phyloP scores from a whole-genome alignment of 2,113 vertebrate genomes.

The Triplophysa dalaica region DNA sequence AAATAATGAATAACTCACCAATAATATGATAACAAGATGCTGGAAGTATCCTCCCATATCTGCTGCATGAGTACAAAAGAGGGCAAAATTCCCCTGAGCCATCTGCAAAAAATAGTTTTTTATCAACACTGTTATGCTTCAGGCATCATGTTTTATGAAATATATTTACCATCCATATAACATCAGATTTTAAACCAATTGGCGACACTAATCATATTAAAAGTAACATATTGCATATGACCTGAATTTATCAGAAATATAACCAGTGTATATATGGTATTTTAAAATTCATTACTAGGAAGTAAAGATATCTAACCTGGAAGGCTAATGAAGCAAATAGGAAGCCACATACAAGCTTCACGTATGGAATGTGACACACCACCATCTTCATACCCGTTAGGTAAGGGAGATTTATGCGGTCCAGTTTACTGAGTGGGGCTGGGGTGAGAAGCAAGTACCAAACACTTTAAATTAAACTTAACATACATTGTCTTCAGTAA shows the following conservation, averaged over 20 bases:
- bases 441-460: slow-evolving; percentile 8
- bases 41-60: slow-evolving; percentile 64
- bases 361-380: slow-evolving; percentile 61
- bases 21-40: slow-evolving; percentile 65
- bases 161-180: background rate
- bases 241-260: background rate
- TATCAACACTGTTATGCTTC: background rate
- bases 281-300: background rate
- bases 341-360: slow-evolving; percentile 62
- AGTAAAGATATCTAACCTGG: slow-evolving; percentile 59
- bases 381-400: slow-evolving; percentile 56
- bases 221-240: background rate
- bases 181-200: background rate
- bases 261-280: background rate
- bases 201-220: background rate
- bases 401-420: slow-evolving; percentile 55
- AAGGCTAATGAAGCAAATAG: slow-evolving; percentile 67
- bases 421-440: slow-evolving; percentile 53
- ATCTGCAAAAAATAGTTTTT: slow-evolving; percentile 53
- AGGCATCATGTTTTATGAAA: background rate
- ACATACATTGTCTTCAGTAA: too few species aligned
- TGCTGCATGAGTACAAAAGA: slow-evolving; percentile 65
- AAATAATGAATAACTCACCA: slow-evolving; percentile 58
- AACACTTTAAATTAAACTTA: background rate
- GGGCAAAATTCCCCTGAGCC: slow-evolving; percentile 66